Percentiles rank a stretch among this genome's conserved stretches.
Conservation (phyloP, 2,888 invertebrate genomes). For the Drosophila lutescens region DNA sequence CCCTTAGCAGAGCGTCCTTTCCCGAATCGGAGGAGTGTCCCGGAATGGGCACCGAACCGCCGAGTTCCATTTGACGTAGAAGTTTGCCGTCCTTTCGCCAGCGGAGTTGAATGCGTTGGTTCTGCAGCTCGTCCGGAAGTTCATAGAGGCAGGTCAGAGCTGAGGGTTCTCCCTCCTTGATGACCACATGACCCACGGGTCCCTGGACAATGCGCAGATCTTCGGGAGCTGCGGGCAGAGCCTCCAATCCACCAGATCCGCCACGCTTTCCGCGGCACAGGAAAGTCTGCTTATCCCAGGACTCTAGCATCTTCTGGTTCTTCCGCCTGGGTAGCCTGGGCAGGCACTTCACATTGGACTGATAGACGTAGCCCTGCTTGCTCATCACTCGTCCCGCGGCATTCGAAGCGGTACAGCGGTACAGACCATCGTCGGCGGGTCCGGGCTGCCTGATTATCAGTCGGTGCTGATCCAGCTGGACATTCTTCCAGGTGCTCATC, state of each 20-base stretch:
- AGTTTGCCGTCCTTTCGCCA: slow-evolving; percentile 90
- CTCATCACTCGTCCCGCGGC: slow-evolving; percentile 86
- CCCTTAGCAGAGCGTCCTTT: slow-evolving; percentile 80
- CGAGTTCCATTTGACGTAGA: slow-evolving; percentile 82
- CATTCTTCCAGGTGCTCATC: slow-evolving; percentile 86
- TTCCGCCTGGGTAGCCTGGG: slow-evolving; percentile 77
- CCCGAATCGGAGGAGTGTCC: slow-evolving; percentile 46
- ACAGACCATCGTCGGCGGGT: slow-evolving; percentile 88
- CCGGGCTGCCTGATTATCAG: slow-evolving; percentile 81
- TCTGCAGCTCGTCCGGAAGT: slow-evolving; percentile 76
- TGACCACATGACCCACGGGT: slow-evolving; percentile 84
- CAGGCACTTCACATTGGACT: slow-evolving; percentile 70
- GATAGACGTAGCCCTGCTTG: slow-evolving; percentile 77
- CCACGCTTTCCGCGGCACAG: slow-evolving; percentile 83
- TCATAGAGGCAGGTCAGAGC: slow-evolving; percentile 88
- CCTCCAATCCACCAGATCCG: slow-evolving; percentile 60
- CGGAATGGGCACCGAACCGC: slow-evolving; percentile 55
- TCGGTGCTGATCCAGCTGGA: slow-evolving; percentile 85
- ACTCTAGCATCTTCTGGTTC: slow-evolving; percentile 73
- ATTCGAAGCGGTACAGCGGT: slow-evolving; percentile 89
- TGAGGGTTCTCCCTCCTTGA: slow-evolving; percentile 88
- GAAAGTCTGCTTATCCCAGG: slow-evolving; percentile 75
- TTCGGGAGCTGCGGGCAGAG: slow-evolving; percentile 49
- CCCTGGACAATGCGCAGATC: slow-evolving; percentile 70
- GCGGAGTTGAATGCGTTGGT: slow-evolving; percentile 79